phyloP scores from a whole-genome alignment of 30 jellyfish, hydroid and myxozoan species.

The Aurelia coerulea region DNA sequence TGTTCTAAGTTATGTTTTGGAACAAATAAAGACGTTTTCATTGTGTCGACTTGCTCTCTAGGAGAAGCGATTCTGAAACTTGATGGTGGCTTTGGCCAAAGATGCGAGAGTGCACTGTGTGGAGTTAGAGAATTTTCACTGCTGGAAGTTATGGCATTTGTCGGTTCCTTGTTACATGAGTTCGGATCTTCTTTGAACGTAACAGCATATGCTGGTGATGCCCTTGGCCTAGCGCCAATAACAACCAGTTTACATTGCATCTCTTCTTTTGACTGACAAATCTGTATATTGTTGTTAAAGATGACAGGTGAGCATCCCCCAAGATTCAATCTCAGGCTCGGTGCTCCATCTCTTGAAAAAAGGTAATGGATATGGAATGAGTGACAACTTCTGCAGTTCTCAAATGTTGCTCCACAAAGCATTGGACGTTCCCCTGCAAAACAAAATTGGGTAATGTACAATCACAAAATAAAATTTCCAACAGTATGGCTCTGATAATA shows the following conservation, averaged over 20 bases:
- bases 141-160: too few species aligned
- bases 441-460: too few species aligned
- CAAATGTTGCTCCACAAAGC: conserved; percentile 40
- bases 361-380: conserved; percentile 35
- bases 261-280: conserved; percentile 44
- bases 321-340: conserved; percentile 25
- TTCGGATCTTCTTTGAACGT: not conserved
- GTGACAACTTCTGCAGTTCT: conserved; percentile 31
- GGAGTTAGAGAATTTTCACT: too few species aligned
- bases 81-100: too few species aligned
- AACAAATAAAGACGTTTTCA: too few species aligned
- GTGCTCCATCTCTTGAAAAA: conserved; percentile 28
- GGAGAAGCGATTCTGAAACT: too few species aligned
- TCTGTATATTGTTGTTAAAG: conserved; percentile 22
- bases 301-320: conserved; percentile 60
- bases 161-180: too few species aligned
- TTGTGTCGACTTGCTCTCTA: too few species aligned
- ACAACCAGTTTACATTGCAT: conserved; percentile 28
- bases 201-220: conserved; percentile 64
- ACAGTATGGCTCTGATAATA: too few species aligned
- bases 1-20: too few species aligned
- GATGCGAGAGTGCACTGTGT: too few species aligned
- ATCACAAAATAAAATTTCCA: too few species aligned
- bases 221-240: conserved; percentile 46
- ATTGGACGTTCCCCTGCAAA: not conserved